Base-by-base conservation (phyloP, 2,113 vertebrate genomes). In the Neomonachus schauinslandi region DNA sequence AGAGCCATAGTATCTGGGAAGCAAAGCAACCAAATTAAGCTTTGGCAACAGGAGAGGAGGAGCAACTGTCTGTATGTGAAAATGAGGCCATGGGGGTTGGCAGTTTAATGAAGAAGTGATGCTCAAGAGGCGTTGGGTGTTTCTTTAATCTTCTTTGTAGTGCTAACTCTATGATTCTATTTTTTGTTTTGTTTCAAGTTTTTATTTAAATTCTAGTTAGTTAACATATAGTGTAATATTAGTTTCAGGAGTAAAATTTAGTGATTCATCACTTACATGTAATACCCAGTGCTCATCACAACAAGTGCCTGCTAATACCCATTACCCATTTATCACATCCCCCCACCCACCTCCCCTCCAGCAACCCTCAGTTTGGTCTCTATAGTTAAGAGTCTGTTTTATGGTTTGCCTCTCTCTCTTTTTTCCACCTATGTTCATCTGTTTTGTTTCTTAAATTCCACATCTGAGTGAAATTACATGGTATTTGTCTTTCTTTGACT, bases 1-100 rank as follows among this genome's bases (percentile, higher is more conserved):
- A 81, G 82, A 93, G 39, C 87, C 87, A 36, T 42, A 2, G 12
- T 63, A 76, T 84, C 59, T 79, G 46, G 93, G 94, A 97, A 92
- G 94, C 46, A 72, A 74, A 96, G 22, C 22, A 67, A 71, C 89
- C 82, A 71, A 61, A 71, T 49, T 74, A 28, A 79, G 53, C 46
- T 42, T 76, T 72, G 28, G 61, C 72, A 12, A 19, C 57, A 76
- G 33, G 36, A 71, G 36, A 71, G 63, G 74, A 63, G 28, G 39
- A 63, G 39, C 12, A 26, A 33, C 42, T 39, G 3, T 46, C 36
- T 1, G 0, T 22, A 0, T 19, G 11, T 77, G 79, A 39, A 76
- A 74, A 33, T 13, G 69, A 76, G 31, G 49, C 49, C 2, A 12
- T 42, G 33, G 67, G 19, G 36, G 3, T 33, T 33, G 42, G 5